Evolutionary conservation across 2,113 vertebrate species (phyloP).

Genomic region (Alligator sinensis): DNA sequence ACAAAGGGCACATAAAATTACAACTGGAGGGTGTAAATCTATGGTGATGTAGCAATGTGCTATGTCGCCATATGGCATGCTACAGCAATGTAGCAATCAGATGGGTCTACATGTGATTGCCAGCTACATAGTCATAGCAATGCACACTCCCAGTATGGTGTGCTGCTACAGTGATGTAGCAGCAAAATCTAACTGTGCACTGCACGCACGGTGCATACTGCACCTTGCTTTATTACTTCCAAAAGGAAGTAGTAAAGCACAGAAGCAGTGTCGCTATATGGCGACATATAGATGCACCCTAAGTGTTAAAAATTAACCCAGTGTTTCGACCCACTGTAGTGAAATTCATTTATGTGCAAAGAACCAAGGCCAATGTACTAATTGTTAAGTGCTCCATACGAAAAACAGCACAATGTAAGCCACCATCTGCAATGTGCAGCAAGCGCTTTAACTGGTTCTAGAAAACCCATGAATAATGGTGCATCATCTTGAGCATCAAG

Average conservation of each 20-base stretch:
- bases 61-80: neutral
- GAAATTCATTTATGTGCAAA: neutral
- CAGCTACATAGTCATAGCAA: too few relatives aligned
- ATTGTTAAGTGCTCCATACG: neutral
- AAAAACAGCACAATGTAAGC: neutral
- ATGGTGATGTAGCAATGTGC: too few relatives aligned
- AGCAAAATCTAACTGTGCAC: too few relatives aligned
- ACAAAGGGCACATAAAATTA: neutral
- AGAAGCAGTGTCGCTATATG: too few relatives aligned
- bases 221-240: too few relatives aligned
- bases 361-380: neutral
- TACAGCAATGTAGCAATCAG: neutral
- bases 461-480: neutral
- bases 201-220: too few relatives aligned
- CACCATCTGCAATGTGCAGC: neutral
- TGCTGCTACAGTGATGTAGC: too few relatives aligned
- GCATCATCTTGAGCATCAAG: neutral
- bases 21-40: accelerated
- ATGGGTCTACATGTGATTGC: too few relatives aligned
- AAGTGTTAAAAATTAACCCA: neutral
- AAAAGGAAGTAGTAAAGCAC: too few relatives aligned
- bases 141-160: too few relatives aligned
- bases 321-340: neutral
- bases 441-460: neutral
- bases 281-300: too few relatives aligned